These are phyloP conservation scores for Rhyacophila brunnea DNA, from an alignment of 1,140 invertebrate genomes.

Conservation along the genomic window DNA sequence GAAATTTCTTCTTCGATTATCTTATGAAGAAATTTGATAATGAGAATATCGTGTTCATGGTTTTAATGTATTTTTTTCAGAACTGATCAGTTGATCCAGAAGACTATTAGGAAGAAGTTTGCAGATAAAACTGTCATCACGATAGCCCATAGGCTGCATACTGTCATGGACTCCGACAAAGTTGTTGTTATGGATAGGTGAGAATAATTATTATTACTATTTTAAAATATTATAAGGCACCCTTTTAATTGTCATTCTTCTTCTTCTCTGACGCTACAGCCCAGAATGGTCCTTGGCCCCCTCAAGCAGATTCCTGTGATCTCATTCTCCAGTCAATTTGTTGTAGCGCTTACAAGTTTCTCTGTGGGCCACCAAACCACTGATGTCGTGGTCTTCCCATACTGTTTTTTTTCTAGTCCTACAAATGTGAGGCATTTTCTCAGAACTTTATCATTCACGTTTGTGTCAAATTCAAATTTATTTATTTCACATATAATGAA, in stretches of 20 bases:
- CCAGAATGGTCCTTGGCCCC: not conserved
- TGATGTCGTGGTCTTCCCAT: too few relatives aligned
- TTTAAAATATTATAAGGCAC: not conserved
- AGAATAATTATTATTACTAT: not conserved
- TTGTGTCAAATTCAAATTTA: too few relatives aligned
- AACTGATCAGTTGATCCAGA: constrained; percentile 69
- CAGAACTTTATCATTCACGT: too few relatives aligned
- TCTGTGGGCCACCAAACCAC: too few relatives aligned
- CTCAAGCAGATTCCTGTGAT: too few relatives aligned
- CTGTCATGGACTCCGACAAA: constrained; percentile 76
- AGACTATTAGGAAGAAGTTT: constrained; percentile 69
- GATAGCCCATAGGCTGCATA: constrained; percentile 80
- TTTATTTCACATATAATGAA: too few relatives aligned
- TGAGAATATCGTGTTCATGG: not conserved
- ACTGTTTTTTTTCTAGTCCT: too few relatives aligned
- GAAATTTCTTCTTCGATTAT: not conserved
- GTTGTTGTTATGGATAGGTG: constrained; percentile 71
- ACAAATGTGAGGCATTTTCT: too few relatives aligned
- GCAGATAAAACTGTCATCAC: constrained; percentile 74
- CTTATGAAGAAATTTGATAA: not conserved
- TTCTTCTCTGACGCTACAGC: not conserved
- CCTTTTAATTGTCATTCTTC: not conserved
- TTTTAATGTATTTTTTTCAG: constrained; percentile 40
- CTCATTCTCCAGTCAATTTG: too few relatives aligned
- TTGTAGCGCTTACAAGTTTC: too few relatives aligned